These are phyloP conservation scores for Caenorhabditis sinica DNA, from an alignment of 2,888 invertebrate genomes.

Conservation along the genomic window DNA sequence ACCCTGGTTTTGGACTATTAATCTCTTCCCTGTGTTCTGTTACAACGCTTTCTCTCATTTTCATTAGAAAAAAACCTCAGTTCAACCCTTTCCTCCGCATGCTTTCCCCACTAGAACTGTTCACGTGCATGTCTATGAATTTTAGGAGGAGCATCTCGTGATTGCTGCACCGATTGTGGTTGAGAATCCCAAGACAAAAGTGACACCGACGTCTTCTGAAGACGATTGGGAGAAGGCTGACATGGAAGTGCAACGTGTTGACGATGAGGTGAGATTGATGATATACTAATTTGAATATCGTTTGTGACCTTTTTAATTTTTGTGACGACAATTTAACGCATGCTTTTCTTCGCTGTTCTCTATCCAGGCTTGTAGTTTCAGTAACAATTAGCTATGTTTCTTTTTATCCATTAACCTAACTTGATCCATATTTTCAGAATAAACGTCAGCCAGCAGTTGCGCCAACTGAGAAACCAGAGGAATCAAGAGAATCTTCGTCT, in stretches of 20 bases:
- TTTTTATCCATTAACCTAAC: background rate
- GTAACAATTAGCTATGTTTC: background rate
- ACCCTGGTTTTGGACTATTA: background rate
- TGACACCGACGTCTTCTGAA: constrained; percentile 65
- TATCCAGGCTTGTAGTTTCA: constrained; percentile 42
- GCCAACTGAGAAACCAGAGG: constrained; percentile 24
- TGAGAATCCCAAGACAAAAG: constrained; percentile 36
- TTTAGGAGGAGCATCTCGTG: constrained; percentile 48
- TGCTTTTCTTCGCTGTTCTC: constrained; percentile 40
- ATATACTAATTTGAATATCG: constrained; percentile 2
- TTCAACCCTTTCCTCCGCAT: constrained; percentile 1
- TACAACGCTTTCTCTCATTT: background rate
- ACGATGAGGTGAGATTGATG: constrained; percentile 60
- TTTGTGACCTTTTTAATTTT: constrained; percentile 47
- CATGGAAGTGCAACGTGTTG: constrained; percentile 58
- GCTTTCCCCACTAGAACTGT: constrained; percentile 16
- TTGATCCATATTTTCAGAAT: constrained; percentile 3
- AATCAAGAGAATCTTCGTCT: constrained; percentile 62
- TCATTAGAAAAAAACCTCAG: background rate
- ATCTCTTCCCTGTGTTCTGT: background rate
- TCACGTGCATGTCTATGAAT: constrained; percentile 51
- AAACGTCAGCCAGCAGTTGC: constrained; percentile 1
- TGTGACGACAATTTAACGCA: constrained; percentile 37
- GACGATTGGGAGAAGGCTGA: constrained; percentile 69
- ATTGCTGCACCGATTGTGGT: constrained; percentile 8